Evolutionary conservation across 53 echinoderm and acorn worm genomes (phyloP), one percentile per base, ranked within the genome.

Genomic region (Zoroaster sp.): DNA sequence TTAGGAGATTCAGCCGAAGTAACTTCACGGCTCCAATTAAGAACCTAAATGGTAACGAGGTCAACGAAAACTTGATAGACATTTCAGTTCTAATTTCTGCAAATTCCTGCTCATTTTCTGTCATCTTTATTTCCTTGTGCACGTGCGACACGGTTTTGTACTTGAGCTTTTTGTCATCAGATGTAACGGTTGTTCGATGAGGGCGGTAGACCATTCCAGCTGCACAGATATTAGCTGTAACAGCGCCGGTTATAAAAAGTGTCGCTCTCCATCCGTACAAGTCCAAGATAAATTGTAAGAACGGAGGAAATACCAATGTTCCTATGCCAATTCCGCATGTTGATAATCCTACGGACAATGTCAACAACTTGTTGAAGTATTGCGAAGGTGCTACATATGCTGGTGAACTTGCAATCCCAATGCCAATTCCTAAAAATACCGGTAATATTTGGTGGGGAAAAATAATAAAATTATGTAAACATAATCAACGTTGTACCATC

Each of bases 231-330:
- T 79, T 79, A 38, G 79, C 59, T 0, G 36, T 12, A 1, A 79
- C 1, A 18, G 79, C 79, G 3, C 55, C 59, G 20, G 79, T 79
- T 79, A 79, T 23, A 18, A 79, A 55, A 9, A 79, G 10, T 1
- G 79, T 79, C 35, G 55, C 79, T 54, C 79, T 34, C 79, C 79
- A 79, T 3, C 79, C 79, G 23, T 79, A 79, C 4, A 55, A 17
- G 38, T 37, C 53, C 36, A 79, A n/a, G 11, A 79, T 36, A 18
- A 37, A 3, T 20, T 79, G 79, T 38, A 63, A 8, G 37, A 79
- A 18, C 11, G 79, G 40, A 2, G 54, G 54, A 35, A 79, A 63
- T 0, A 38, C 15, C 23, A 79, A 21, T 1, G 37, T 36, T 36
- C 79, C 63, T 10, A 38, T 25, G 23, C 63, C 40, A 51, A 35